Base-by-base conservation (phyloP, 2,888 invertebrate genomes). In the Oscheius sp. region DNA sequence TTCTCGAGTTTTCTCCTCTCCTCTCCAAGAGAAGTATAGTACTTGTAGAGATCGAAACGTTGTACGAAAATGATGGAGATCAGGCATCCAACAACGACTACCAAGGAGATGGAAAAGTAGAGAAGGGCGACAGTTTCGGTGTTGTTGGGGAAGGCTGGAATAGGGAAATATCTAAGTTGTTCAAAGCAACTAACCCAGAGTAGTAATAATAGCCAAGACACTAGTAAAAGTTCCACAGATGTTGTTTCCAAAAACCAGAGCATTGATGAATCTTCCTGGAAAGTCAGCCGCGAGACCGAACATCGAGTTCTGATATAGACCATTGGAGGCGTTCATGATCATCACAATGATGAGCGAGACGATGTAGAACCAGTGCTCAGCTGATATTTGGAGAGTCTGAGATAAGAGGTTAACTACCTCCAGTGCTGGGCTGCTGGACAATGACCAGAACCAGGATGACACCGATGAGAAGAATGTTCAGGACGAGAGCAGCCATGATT, bases 281-380 rank as follows among this genome's bases (percentile, higher is more conserved):
- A 99, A 92, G 83, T 94, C 94, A 0, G 96, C 96, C 2, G 95
- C 96, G 91, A 97, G 93, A 13, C 99, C 99, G 91, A 94, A 99
- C 48, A 98, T 94, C 0, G 96, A 95, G 91, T 97, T 99, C 76
- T 87, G 88, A 91, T 97, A 99, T 85, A 99, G 93, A 48, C 97
- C 97, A 91, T 95, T 94, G 62, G 94, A 93, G 92, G 93, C 94
- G 82, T 91, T 91, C 73, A 91, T 86, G 5, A 90, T 79, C 42
- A 90, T 89, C n/a, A 90, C 90, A 5, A 90, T 87, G 11, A 87
- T 82, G 88, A 91, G 89, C 2, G 91, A 91, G 0, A 91, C 82
- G 70, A 86, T 83, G 82, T 91, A 91, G 85, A 91, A 91, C 65
- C 82, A 81, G 47, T 82, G 85, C 59, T 89, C 88, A 85, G 90